Conservation (phyloP, 2,888 invertebrate species). For the Trichogramma dendrolimi region DNA sequence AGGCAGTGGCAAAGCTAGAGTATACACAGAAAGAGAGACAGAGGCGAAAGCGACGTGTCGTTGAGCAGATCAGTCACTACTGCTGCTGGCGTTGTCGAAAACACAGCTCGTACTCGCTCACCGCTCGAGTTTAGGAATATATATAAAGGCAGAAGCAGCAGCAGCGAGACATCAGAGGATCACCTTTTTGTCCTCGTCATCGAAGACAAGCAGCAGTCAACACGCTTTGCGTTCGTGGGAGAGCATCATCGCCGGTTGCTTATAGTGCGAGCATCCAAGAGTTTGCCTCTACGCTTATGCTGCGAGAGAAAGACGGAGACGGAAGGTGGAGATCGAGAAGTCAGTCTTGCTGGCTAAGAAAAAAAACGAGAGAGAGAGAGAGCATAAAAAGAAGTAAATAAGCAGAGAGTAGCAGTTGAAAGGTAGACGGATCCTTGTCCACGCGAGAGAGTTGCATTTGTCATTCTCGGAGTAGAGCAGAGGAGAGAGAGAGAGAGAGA, state of each 20-base stretch:
- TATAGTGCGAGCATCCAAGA: too few relatives aligned
- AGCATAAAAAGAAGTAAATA: constrained; percentile 1
- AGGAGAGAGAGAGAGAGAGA: background rate
- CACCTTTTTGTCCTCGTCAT: background rate
- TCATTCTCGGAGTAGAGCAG: constrained; percentile 33
- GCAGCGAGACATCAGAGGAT: constrained; percentile 1
- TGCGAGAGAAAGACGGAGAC: constrained; percentile 4
- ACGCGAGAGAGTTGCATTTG: constrained; percentile 40
- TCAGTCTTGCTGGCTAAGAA: background rate
- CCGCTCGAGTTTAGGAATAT: background rate
- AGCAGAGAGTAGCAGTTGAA: constrained; percentile 22
- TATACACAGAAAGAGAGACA: background rate
- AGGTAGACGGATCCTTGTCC: constrained; percentile 31
- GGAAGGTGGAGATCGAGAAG: constrained; percentile 9
- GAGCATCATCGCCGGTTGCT: background rate
- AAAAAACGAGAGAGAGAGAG: background rate
- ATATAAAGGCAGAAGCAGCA: background rate
- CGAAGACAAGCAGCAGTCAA: constrained; percentile 16
- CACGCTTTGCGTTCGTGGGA: constrained; percentile 10
- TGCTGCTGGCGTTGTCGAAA: constrained; percentile 11
- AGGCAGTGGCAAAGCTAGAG: too few relatives aligned
- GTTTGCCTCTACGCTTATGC: too few relatives aligned
- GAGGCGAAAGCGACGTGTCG: constrained; percentile 36
- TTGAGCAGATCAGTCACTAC: constrained; percentile 45
- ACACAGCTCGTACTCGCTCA: background rate